Conservation (phyloP, 1,140 invertebrate genomes). For the Ips nitidus region DNA sequence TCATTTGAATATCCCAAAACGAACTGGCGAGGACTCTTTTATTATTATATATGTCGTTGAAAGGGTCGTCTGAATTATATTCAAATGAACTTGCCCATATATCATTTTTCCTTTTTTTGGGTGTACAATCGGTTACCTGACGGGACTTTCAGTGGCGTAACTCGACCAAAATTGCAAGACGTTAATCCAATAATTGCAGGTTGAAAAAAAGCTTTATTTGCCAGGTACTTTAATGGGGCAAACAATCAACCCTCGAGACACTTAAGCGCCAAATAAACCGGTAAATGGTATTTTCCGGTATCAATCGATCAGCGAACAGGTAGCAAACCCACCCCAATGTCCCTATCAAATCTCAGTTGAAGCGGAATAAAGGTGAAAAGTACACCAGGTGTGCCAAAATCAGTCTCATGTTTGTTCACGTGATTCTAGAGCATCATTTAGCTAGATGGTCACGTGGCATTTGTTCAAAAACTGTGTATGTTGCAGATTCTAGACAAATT, state of each 20-base stretch:
- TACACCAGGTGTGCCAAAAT: not conserved
- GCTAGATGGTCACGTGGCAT: not conserved
- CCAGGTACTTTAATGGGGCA: not conserved
- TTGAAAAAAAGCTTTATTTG: not conserved
- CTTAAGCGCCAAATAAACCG: slow-evolving; percentile 30
- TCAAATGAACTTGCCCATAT: slow-evolving; percentile 27
- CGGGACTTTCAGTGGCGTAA: slow-evolving; percentile 5
- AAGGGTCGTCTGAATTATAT: slow-evolving; percentile 29
- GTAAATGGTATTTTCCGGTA: slow-evolving; percentile 32
- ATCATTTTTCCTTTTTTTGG: slow-evolving; percentile 18
- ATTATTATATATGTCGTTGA: not conserved
- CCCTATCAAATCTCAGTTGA: slow-evolving; percentile 27
- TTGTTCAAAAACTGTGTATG: not conserved
- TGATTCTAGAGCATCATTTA: slow-evolving; percentile 2
- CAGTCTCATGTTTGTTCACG: not conserved
- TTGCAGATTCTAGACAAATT: too few relatives aligned
- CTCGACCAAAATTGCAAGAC: not conserved
- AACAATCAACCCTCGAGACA: not conserved
- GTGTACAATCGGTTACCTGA: slow-evolving; percentile 26
- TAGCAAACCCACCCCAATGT: slow-evolving; percentile 20
- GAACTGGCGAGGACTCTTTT: slow-evolving; percentile 31
- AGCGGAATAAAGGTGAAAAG: slow-evolving; percentile 20
- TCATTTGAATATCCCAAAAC: slow-evolving; percentile 35
- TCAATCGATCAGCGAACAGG: slow-evolving; percentile 34
- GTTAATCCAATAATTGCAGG: not conserved